Conservation (phyloP, 2,113 vertebrate genomes). For the Takifugu bimaculatus region DNA sequence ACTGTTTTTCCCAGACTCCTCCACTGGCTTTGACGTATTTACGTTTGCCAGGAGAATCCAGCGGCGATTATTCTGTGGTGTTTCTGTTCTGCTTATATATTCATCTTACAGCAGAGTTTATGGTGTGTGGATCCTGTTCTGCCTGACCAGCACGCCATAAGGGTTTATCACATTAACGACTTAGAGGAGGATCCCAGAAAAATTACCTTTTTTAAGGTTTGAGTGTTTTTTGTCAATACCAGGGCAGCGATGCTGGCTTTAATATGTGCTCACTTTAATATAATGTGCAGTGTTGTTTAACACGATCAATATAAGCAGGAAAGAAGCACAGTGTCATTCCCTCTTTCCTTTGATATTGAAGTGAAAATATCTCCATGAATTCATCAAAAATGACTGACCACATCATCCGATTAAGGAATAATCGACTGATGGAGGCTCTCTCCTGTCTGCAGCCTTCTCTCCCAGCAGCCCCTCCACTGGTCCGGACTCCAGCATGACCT, state of each 20-base stretch:
- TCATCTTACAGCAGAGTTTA: constrained; percentile 15
- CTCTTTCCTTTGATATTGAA: neutral
- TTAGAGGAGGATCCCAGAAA: constrained; percentile 43
- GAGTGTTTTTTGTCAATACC: neutral
- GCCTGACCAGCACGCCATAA: constrained; percentile 22
- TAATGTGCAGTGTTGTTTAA: no score
- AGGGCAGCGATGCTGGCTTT: neutral
- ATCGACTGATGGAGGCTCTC: constrained; percentile 5
- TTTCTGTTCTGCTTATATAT: constrained; percentile 46
- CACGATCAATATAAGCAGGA: no score
- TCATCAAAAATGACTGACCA: neutral
- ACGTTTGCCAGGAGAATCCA: constrained; percentile 14
- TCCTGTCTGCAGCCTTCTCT: constrained; percentile 77
- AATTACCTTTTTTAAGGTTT: neutral
- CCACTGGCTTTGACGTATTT: constrained; percentile 21
- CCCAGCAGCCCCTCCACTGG: constrained; percentile 72
- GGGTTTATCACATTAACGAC: constrained; percentile 54
- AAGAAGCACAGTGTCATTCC: no score
- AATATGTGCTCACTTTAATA: neutral
- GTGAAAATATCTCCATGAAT: neutral
- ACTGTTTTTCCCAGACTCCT: no score
- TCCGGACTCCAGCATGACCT: constrained; percentile 78
- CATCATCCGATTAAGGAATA: no score
- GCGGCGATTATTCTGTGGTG: constrained; percentile 16
- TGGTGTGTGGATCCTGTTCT: constrained; percentile 8